phyloP scores from a whole-genome alignment of 2,113 vertebrate species.

The Sterna hirundo region DNA sequence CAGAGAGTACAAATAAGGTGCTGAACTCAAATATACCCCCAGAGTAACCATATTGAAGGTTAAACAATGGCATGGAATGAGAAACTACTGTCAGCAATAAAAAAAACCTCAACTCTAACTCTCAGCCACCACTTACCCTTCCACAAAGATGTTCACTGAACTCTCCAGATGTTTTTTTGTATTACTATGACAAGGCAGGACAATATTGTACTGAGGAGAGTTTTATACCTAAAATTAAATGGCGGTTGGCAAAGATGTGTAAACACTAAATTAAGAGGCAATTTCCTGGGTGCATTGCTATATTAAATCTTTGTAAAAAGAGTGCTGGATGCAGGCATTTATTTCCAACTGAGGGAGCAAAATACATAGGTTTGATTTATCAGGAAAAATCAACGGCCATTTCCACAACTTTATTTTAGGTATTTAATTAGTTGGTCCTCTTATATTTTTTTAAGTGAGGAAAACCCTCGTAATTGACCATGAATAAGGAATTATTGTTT shows the following conservation, averaged over 20 bases:
- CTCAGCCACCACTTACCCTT: not conserved
- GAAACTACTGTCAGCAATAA: not conserved
- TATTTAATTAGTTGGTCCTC: not conserved
- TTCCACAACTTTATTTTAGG: not conserved
- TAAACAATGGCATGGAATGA: not conserved
- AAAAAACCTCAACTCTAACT: not conserved
- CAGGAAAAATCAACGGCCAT: not conserved
- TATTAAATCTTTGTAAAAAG: not conserved
- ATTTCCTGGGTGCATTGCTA: not conserved
- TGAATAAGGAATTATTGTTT: not conserved
- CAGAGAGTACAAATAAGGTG: not conserved
- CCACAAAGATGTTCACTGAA: not conserved
- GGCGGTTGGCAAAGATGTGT: not conserved
- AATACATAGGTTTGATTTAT: not conserved
- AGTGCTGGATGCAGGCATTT: not conserved
- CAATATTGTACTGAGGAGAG: not conserved
- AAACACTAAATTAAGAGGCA: slow-evolving; percentile 16
- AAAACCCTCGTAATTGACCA: not conserved
- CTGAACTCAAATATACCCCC: not conserved
- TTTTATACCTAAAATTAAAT: not conserved
- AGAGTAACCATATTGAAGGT: not conserved
- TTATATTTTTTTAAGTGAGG: not conserved
- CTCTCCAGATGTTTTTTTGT: not conserved
- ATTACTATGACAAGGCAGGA: not conserved
- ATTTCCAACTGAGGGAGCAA: not conserved